Base-by-base conservation (phyloP, 2,888 invertebrate genomes). In the Mythimna vitellina region DNA sequence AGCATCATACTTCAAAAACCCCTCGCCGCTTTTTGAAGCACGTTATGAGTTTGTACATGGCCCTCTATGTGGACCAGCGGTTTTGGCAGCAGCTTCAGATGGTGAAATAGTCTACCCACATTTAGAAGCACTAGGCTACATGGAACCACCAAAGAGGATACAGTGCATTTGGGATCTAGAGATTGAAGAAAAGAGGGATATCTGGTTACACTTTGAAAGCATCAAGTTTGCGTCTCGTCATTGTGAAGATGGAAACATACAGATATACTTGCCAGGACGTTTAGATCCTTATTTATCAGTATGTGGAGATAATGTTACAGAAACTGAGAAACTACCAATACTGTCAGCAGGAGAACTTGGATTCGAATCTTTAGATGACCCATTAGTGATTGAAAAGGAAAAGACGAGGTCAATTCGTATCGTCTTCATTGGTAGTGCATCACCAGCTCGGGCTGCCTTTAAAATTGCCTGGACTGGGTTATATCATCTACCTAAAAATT, bases 391-490 rank as follows among this genome's bases (percentile, higher is more conserved):
- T 51, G 97, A 97, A 87, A 97, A 97, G 81, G 96, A 96, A 68
- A 97, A 97, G 81, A 97, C 97, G 1, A 93, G 97, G 73, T 97
- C 97, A 0, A 97, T 97, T 54, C 96, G 97, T 73, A 97, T 98
- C 73, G 98, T 98, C 66, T 98, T 98, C 77, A 97, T 97, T 0
- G 97, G 97, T 1, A 98, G 98, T 56, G 97, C 98, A 0, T 98
- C 98, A 80, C 98, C 98, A 0, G 98, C 98, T 0, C 96, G 98
- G 74, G 98, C 98, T 14, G 97, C 98, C 17, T 99, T 99, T 89
- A 98, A 98, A 90, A 97, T 99, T 51, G 98, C 98, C 20, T 99
- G 99, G 99, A 99, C 98, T 3, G 99, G 99, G 85, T 96, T 99
- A 56, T 98, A 97, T 89, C 98, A 98, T 92, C 94, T 99, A 84